phyloP scores from a whole-genome alignment of 1,140 invertebrate species.

The Meloidogyne chitwoodi region DNA sequence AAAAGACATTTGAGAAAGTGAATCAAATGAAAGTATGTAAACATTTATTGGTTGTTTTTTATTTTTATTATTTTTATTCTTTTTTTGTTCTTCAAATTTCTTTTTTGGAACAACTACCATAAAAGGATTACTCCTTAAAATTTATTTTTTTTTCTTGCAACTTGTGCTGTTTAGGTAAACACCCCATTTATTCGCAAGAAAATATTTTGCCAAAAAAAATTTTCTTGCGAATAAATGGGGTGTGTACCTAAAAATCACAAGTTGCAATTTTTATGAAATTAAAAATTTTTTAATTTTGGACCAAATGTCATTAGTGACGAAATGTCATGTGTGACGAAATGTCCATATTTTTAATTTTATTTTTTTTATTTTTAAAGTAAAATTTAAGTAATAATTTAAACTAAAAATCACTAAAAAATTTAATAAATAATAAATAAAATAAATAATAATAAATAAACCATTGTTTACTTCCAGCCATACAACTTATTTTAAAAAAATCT shows the following conservation, averaged over 20 bases:
- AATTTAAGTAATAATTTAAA: background rate
- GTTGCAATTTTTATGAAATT: too few relatives aligned
- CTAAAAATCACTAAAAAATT: background rate
- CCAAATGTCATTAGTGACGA: too few relatives aligned
- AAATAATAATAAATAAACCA: too few relatives aligned
- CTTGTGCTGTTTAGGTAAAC: too few relatives aligned
- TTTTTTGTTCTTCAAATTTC: background rate
- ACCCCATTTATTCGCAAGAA: too few relatives aligned
- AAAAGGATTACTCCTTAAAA: slow-evolving; percentile 1
- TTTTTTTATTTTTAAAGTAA: slow-evolving; percentile 5
- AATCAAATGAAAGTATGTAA: slow-evolving; percentile 84
- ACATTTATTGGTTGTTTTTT: slow-evolving; percentile 67
- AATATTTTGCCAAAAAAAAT: too few relatives aligned
- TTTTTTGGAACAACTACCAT: slow-evolving; percentile 20
- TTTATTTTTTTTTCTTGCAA: too few relatives aligned
- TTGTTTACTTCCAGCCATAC: background rate
- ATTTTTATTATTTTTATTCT: background rate
- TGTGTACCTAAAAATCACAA: too few relatives aligned
- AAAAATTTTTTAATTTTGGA: background rate
- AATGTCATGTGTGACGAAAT: background rate
- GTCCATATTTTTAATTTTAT: too few relatives aligned
- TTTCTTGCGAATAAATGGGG: too few relatives aligned
- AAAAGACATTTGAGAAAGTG: slow-evolving; percentile 79
- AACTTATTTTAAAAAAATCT: slow-evolving; percentile 21
- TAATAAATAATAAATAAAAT: background rate